phyloP scores from a whole-genome alignment of 2,888 invertebrate genomes.

The Chloroclysta siterata region DNA sequence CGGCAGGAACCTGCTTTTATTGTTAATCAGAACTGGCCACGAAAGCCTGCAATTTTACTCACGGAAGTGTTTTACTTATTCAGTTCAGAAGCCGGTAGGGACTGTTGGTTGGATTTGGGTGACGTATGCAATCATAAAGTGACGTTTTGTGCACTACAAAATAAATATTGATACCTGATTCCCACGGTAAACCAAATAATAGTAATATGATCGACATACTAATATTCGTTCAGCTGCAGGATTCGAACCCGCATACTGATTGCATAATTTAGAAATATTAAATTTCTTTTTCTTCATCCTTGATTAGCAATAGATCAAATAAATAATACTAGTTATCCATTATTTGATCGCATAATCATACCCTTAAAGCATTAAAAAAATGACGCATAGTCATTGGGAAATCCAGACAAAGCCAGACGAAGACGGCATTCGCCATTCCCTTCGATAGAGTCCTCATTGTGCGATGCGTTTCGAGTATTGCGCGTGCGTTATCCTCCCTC shows the following conservation, averaged over 20 bases:
- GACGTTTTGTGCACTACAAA: background rate
- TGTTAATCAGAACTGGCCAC: conserved; percentile 1
- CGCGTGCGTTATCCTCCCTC: conserved; percentile 78
- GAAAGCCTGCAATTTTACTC: conserved; percentile 20
- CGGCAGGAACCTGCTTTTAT: conserved; percentile 6
- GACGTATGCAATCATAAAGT: background rate
- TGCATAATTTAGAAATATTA: too few species aligned
- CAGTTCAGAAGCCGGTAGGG: conserved; percentile 1
- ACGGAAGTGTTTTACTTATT: conserved; percentile 14
- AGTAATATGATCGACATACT: too few species aligned
- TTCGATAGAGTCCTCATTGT: conserved; percentile 73
- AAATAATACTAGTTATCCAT: too few species aligned
- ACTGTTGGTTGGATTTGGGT: background rate
- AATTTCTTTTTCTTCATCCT: too few species aligned
- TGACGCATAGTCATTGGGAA: conserved; percentile 81
- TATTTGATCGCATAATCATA: conserved; percentile 13
- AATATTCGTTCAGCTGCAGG: too few species aligned
- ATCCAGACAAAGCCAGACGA: conserved; percentile 80
- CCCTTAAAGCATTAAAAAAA: conserved; percentile 54
- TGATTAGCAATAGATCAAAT: too few species aligned
- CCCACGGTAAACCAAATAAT: too few species aligned
- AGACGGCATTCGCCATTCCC: conserved; percentile 76
- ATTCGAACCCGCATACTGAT: too few species aligned
- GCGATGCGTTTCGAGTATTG: conserved; percentile 72
- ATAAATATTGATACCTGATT: background rate